These are phyloP conservation scores for Ispidina picta DNA, from an alignment of 2,797 vertebrate genomes.

Conservation along the genomic window DNA sequence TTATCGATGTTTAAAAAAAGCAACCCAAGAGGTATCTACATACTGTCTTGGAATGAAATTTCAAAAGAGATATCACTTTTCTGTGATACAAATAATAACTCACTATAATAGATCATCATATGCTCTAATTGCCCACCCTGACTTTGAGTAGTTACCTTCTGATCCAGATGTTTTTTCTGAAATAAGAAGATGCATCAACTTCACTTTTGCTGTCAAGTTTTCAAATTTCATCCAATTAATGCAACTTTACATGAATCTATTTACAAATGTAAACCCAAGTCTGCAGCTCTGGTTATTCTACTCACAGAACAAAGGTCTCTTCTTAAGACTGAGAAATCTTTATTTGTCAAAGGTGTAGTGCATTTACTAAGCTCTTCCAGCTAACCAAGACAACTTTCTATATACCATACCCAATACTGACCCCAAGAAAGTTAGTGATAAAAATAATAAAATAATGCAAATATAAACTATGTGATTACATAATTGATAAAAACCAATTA, in stretches of 20 bases:
- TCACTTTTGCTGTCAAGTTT: background rate
- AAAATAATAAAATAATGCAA: background rate
- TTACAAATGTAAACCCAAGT: background rate
- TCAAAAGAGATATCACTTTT: background rate
- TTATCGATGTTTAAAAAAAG: background rate
- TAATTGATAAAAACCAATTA: background rate
- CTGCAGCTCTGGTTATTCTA: background rate
- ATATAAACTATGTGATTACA: background rate
- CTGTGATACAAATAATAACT: background rate
- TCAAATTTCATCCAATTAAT: background rate
- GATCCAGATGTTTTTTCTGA: background rate
- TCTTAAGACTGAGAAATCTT: background rate
- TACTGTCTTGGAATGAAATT: background rate
- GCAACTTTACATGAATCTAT: background rate
- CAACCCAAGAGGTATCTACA: background rate
- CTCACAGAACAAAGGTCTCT: constrained; percentile 42
- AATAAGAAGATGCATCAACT: background rate
- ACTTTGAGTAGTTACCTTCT: background rate
- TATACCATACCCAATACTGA: background rate
- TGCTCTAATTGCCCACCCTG: background rate
- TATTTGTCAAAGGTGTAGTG: constrained; percentile 50
- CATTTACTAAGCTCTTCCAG: constrained; percentile 1
- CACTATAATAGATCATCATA: background rate
- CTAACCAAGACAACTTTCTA: background rate
- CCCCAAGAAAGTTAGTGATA: background rate